Evolutionary conservation across 2,113 vertebrate species (phyloP), one percentile per base, ranked within the genome.

Genomic region (Amia ocellicauda): DNA sequence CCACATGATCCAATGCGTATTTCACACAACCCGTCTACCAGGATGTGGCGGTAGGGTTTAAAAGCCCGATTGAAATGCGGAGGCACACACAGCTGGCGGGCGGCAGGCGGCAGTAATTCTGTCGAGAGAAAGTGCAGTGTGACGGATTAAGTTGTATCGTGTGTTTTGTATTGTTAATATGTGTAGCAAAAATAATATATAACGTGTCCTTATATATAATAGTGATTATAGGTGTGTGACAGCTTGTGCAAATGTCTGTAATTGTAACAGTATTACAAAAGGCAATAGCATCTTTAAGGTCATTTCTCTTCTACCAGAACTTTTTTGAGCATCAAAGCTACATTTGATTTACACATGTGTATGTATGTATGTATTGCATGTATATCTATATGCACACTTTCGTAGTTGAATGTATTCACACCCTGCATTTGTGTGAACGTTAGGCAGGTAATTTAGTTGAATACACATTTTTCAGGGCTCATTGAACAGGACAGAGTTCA

Each of bases 61-160:
- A 52, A 60, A 73, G 63, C 63, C 20, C 62, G 7, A 20, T 19
- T 11, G 22, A 36, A 53, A 43, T 56, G 26, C 61, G 53, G 28
- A 36, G 54, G 57, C 16, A 58, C 63, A 14, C 77, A 70, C 13
- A 71, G 82, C 83, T 80, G 83, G 75, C 74, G 60, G 72, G 69
- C 86, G 72, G 62, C 62, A 52, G 85, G 75, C 81, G 85, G 82
- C 82, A 54, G 70, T 69, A 66, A 76, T 72, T 76, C 60, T 1
- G 51, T 20, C 40, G n/a, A 58, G 40, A 43, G 55, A 43, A 58
- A 55, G 57, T 36, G 43, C 40, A 19, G 62, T 27, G 29, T 74
- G 62, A 69, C 77, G 74, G 71, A 50, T 70, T 68, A 80, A 77
- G 77, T 82, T 75, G 54, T 69, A 63, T 70, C 74, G 60, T 69